Evolutionary conservation across 2,888 invertebrate species (phyloP).

Genomic region (Caenorhabditis sp.): DNA sequence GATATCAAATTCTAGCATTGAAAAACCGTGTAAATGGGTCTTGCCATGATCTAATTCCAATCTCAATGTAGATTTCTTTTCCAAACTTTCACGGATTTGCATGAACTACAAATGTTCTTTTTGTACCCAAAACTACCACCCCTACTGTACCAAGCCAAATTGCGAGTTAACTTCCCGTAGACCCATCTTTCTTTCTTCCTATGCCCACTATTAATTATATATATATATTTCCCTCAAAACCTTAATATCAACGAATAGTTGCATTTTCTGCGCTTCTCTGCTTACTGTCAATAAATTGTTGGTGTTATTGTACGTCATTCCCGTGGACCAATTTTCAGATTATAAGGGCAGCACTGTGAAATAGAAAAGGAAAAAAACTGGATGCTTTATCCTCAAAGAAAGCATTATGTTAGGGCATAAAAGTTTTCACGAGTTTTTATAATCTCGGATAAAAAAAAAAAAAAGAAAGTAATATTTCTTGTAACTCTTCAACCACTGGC

Average conservation of each 20-base stretch:
- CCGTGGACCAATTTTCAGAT: slow-evolving; percentile 47
- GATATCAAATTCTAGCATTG: slow-evolving; percentile 38
- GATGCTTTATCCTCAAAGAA: no score
- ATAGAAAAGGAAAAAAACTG: no score
- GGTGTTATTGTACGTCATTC: slow-evolving; percentile 16
- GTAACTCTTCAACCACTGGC: no score
- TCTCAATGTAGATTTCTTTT: slow-evolving; percentile 12
- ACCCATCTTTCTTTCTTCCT: slow-evolving; percentile 28
- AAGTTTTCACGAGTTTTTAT: not conserved
- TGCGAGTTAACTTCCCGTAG: slow-evolving; percentile 39
- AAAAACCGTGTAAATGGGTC: slow-evolving; percentile 28
- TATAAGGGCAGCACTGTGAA: slow-evolving; percentile 25
- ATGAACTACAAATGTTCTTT: slow-evolving; percentile 29
- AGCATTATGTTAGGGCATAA: not conserved
- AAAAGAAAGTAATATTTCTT: no score
- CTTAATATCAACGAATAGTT: slow-evolving; percentile 28
- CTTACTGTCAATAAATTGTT: slow-evolving; percentile 36
- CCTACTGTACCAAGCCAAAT: slow-evolving; percentile 22
- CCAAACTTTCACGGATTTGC: slow-evolving; percentile 31
- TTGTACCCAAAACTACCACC: slow-evolving; percentile 11
- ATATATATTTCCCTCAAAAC: slow-evolving; percentile 2
- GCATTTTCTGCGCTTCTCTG: slow-evolving; percentile 18
- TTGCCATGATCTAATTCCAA: slow-evolving; percentile 14
- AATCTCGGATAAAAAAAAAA: no score
- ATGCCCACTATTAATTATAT: not conserved